Conservation (phyloP, 2,888 invertebrate genomes). For the Drosophila robusta region DNA sequence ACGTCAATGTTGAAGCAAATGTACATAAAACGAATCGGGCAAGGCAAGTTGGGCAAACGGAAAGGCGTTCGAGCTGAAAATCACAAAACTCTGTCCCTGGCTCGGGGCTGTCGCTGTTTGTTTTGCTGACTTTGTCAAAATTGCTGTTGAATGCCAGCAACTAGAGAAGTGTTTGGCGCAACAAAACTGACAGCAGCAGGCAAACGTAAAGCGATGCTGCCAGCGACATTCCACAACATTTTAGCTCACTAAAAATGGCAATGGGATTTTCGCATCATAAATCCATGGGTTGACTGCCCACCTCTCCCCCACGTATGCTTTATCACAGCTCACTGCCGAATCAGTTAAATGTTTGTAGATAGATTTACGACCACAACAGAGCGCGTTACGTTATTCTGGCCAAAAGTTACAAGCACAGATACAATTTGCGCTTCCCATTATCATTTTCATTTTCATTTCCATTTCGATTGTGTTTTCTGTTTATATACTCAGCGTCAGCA, state of each 20-base stretch:
- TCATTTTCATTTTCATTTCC: constrained; percentile 32
- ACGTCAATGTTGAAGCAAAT: constrained; percentile 31
- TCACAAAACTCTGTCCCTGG: constrained; percentile 5
- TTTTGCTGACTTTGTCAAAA: constrained; percentile 62
- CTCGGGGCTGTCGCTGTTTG: constrained; percentile 22
- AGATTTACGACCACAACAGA: constrained; percentile 45
- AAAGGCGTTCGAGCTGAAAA: constrained; percentile 62
- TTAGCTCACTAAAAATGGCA: constrained; percentile 58
- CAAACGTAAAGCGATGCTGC: constrained; percentile 35
- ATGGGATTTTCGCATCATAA: constrained; percentile 62
- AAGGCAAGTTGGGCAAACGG: constrained; percentile 11
- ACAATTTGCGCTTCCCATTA: constrained; percentile 43
- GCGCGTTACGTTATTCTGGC: constrained; percentile 17
- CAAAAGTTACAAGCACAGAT: constrained; percentile 28
- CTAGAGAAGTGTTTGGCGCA: constrained; percentile 41
- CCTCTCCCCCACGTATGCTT: too few relatives aligned
- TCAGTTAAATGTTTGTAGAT: constrained; percentile 47
- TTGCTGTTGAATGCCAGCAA: constrained; percentile 44
- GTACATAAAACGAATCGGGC: background rate
- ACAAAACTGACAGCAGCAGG: constrained; percentile 37
- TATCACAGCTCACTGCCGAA: constrained; percentile 1
- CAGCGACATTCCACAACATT: constrained; percentile 51
- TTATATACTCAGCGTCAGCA: constrained; percentile 33
- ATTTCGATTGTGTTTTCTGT: constrained; percentile 38
- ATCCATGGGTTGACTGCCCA: constrained; percentile 35